Base-by-base conservation (phyloP, 2,797 vertebrate species). In the Pipistrellus kuhlii region DNA sequence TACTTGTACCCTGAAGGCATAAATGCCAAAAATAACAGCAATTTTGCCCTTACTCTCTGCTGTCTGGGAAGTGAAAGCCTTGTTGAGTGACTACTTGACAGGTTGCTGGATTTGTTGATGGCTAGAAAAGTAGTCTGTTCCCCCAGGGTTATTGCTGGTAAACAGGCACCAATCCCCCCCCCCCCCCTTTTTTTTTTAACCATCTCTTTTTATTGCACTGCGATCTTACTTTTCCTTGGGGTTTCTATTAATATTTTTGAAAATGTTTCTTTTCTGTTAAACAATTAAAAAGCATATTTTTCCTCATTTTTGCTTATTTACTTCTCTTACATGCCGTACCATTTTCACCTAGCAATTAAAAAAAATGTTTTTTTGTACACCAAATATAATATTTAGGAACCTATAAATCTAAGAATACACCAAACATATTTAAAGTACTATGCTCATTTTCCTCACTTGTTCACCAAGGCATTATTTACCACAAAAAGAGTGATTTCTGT, bases 141-240 rank as follows among this genome's bases (percentile, higher is more conserved):
- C 30, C 27, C 8, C 0, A 55, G 55, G 17, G 64, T 69, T 51
- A 66, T 8, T 48, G 25, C 27, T 85, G 25, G 13, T 62, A 78
- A 93, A 90, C 27, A 51, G 57, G 7, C 4, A 57, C n/a, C 10
- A 30, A 35, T 88, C 82, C 51, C 76, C 62, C 91, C 85, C 46
- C 75, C 57, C 91, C 15, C n/a, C n/a, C 35, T 72, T 95, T 88
- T 88, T 53, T 85, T 32, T 85, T 48, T 86, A 69, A 3, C 59
- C 53, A 44, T 92, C 69, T 57, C 2, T 91, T 95, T 88, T 85
- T 57, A 66, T 77, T 55, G 62, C 6, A 88, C 1, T 32, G 8
- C 53, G 27, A 11, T 44, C n/a, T 89, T 75, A 69, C 32, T 44
- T 83, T 88, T 91, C 3, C 44, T 78, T 55, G 32, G 2, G 4